A percentile compares a stretch with the other conserved stretches of the same genome.
Conservation (phyloP, 2,888 invertebrate genomes). For the Mechanitis messenoides region DNA sequence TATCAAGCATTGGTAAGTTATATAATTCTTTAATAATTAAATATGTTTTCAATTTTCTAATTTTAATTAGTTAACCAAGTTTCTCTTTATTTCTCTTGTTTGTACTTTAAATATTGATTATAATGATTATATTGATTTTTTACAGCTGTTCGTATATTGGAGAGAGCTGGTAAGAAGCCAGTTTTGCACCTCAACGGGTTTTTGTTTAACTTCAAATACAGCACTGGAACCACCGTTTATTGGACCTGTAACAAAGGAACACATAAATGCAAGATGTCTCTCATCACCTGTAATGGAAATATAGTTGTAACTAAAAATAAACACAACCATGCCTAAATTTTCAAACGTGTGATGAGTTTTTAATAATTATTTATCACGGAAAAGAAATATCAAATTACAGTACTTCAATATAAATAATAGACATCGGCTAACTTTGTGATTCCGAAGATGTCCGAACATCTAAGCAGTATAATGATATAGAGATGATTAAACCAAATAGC, state of each 20-base stretch:
- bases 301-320: neutral
- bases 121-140: neutral
- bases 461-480: too few relatives aligned
- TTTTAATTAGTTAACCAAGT: too few relatives aligned
- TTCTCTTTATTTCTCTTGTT: neutral
- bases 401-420: too few relatives aligned
- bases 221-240: neutral
- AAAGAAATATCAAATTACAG: too few relatives aligned
- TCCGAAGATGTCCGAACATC: too few relatives aligned
- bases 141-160: neutral
- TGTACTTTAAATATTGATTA: neutral
- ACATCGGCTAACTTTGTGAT: too few relatives aligned
- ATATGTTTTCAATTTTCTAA: too few relatives aligned
- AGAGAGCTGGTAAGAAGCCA: neutral
- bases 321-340: neutral
- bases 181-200: neutral
- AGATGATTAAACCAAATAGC: too few relatives aligned
- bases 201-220: neutral
- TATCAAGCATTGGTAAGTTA: neutral
- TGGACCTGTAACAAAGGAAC: neutral
- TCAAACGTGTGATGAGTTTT: too few relatives aligned
- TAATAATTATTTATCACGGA: too few relatives aligned
- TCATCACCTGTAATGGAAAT: neutral
- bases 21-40: too few relatives aligned
- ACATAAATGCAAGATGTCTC: neutral